phyloP scores from a whole-genome alignment of 2,113 vertebrate species.

The Coregonus clupeaformis region DNA sequence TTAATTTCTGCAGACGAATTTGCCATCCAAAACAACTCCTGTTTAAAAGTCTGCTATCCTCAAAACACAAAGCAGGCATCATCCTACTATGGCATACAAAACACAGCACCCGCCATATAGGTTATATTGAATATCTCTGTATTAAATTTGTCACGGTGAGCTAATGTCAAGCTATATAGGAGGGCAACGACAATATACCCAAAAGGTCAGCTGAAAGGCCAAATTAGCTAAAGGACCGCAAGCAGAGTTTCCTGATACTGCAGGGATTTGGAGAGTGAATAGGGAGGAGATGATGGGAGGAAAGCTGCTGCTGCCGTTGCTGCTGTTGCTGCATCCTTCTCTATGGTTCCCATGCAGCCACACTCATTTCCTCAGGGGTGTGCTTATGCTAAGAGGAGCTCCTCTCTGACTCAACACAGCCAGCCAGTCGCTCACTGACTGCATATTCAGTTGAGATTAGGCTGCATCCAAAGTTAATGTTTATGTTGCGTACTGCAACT shows the following conservation, averaged over 20 bases:
- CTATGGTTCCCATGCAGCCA: not conserved
- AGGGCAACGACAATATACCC: too few species aligned
- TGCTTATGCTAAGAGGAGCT: constrained; percentile 16
- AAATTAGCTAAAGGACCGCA: not conserved
- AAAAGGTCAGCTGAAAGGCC: not conserved
- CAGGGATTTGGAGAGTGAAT: constrained; percentile 20
- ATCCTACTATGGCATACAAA: not conserved
- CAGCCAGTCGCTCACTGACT: constrained; percentile 4
- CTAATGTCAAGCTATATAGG: too few species aligned
- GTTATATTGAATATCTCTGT: too few species aligned
- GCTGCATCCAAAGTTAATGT: not conserved
- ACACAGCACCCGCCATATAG: too few species aligned
- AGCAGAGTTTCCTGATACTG: not conserved
- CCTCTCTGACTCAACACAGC: not conserved
- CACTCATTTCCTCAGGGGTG: constrained; percentile 27
- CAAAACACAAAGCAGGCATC: not conserved
- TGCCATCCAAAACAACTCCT: constrained; percentile 7
- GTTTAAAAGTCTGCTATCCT: not conserved
- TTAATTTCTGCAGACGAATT: constrained; percentile 41
- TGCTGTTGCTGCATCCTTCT: not conserved
- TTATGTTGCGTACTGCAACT: too few species aligned
- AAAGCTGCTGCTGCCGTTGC: constrained; percentile 7
- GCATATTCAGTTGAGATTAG: constrained; percentile 24
- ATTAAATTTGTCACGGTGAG: too few species aligned
- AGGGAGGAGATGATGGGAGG: constrained; percentile 12